phyloP scores from a whole-genome alignment of 1,140 invertebrate species.

The Lucilia sericata region DNA sequence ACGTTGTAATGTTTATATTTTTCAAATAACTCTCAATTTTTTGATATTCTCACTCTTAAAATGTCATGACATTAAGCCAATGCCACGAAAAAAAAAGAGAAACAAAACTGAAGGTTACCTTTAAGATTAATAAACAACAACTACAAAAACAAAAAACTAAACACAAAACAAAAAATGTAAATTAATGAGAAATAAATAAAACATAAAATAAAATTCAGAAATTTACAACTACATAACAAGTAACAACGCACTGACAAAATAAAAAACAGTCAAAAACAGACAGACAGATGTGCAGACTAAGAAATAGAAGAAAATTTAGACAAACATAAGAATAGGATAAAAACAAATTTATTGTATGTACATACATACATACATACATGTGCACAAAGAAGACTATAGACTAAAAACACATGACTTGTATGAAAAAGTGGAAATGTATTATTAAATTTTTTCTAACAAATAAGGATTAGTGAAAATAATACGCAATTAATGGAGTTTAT shows the following conservation, averaged over 20 bases:
- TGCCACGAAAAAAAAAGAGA: slow-evolving; percentile 28
- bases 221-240: neutral
- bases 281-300: neutral
- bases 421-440: neutral
- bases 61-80: slow-evolving; percentile 18
- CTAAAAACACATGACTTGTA: slow-evolving; percentile 4
- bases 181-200: slow-evolving; percentile 21
- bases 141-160: neutral
- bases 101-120: slow-evolving; percentile 41
- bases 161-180: slow-evolving; percentile 25
- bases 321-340: neutral
- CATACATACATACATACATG: neutral
- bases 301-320: neutral
- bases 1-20: slow-evolving; percentile 33
- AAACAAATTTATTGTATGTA: too few relatives aligned
- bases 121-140: slow-evolving; percentile 21
- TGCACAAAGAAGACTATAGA: neutral
- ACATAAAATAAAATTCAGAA: neutral
- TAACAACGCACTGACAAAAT: neutral
- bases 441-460: neutral
- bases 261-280: neutral
- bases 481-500: slow-evolving; percentile 1
- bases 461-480: neutral
- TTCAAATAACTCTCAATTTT: neutral
- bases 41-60: neutral